phyloP scores from a whole-genome alignment of 2,888 invertebrate genomes.

The Eristalis tenax region DNA sequence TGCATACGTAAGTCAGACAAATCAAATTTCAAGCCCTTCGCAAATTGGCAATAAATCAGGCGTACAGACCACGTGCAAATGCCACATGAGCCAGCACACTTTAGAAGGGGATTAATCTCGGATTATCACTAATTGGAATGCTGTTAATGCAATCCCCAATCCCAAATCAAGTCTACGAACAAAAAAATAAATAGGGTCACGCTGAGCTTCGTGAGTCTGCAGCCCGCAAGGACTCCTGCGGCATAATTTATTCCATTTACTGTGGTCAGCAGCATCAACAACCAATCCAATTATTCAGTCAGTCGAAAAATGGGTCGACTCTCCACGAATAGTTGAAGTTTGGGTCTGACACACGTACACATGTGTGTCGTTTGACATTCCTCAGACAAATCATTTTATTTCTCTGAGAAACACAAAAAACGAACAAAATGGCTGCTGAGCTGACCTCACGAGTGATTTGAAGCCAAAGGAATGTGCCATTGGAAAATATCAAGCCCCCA shows the following conservation, averaged over 20 bases:
- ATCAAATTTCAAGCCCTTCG: no score
- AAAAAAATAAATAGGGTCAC: neutral
- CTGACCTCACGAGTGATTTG: neutral
- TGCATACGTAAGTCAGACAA: no score
- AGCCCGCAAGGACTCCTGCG: neutral
- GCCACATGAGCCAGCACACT: neutral
- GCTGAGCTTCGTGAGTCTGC: neutral
- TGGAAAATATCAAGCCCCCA: neutral
- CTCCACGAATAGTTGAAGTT: conserved; percentile 6
- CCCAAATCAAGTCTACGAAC: neutral
- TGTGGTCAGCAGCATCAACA: conserved; percentile 28
- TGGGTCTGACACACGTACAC: neutral
- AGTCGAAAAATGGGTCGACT: neutral
- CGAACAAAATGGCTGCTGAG: neutral
- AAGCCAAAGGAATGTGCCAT: neutral
- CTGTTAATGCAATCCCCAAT: conserved; percentile 3
- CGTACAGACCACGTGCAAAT: no score
- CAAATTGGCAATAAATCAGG: no score
- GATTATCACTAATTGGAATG: conserved; percentile 19
- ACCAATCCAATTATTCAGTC: conserved; percentile 6
- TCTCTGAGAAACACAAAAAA: neutral
- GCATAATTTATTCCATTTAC: conserved; percentile 4
- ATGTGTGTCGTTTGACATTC: neutral
- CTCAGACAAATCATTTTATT: neutral
- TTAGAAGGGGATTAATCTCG: neutral